Evolutionary conservation across 2,113 vertebrate species (phyloP).

Genomic region (Neogale vison): DNA sequence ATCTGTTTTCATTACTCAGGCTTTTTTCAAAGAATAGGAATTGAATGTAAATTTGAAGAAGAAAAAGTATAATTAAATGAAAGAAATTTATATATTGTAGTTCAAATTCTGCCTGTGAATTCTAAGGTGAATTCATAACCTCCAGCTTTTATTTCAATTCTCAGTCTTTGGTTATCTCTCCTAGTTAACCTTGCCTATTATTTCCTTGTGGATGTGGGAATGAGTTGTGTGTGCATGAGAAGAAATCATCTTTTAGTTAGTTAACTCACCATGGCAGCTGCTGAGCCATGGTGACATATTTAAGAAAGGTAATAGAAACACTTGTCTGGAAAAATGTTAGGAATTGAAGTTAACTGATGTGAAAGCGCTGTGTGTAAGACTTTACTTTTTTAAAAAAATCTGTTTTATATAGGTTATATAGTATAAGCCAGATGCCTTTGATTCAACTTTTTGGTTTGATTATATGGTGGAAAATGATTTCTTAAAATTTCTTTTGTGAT

Average conservation of each 20-base stretch:
- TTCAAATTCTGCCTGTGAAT: neutral
- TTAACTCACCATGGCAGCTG: constrained; percentile 55
- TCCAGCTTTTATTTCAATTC: constrained; percentile 49
- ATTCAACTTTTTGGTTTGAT: neutral
- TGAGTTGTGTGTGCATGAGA: constrained; percentile 46
- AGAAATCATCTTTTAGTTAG: constrained; percentile 62
- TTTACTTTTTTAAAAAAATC: neutral
- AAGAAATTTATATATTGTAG: neutral
- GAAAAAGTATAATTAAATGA: constrained; percentile 22
- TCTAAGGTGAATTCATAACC: neutral
- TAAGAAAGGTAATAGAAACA: constrained; percentile 58
- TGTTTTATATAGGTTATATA: neutral
- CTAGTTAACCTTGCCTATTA: constrained; percentile 47
- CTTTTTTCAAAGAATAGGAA: neutral
- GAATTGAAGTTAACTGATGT: constrained; percentile 42
- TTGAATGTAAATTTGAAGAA: constrained; percentile 23
- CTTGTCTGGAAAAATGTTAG: constrained; percentile 49
- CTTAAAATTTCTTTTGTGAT: neutral
- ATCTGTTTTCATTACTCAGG: neutral
- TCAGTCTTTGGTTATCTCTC: neutral
- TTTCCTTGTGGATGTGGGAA: constrained; percentile 39
- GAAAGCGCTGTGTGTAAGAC: neutral
- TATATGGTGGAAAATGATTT: neutral
- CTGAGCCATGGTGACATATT: constrained; percentile 44
- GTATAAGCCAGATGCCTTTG: neutral